Evolutionary conservation across 1,140 invertebrate genomes (phyloP), one percentile per base, ranked within the genome.

Genomic region (Calephelis virginiensis): DNA sequence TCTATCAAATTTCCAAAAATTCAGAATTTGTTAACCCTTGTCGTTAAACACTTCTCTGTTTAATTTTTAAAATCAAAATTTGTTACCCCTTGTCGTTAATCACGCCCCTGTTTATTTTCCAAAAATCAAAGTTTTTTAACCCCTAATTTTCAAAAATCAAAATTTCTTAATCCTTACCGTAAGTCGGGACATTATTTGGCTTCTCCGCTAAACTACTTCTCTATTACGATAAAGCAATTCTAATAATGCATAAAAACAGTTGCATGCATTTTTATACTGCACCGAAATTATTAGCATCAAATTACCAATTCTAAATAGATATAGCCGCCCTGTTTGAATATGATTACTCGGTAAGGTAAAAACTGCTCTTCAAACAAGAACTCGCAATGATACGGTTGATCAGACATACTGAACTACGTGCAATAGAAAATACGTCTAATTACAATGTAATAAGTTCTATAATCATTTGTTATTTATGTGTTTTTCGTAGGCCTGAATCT

Each of bases 301-400:
- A 90, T 89, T 90, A 83, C 81, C 85, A 89, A 89, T 87, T 74
- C 81, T 86, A 87, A 86, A 75, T 71, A 77, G 72, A 67, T 69
- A 69, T 53, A 73, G 80, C 81, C 81, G 85, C 70, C 79, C 82
- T 76, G 86, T 87, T 88, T 86, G 83, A 90, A 90, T 90, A 87
- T 80, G 70, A 89, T 89, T 89, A 90, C 69, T 70, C 73, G 75
- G 67, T 76, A 66, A 49, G 70, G 72, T 75, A 89, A 85, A 84
- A 85, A 85, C 72, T 76, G 61, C 73, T 73, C 56, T 67, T 43
- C 63, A 64, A 67, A 76, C 74, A 63, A 66, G 69, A 64, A 43
- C 66, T 46, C 69, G 74, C 74, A 75, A 73, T 61, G 72, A 64
- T 64, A 71, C 68, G 72, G 69, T 61, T 73, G 65, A 70, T 68